A percentile compares a stretch with the other conserved stretches of the same genome.
Evolutionary conservation across 2,113 vertebrate genomes (phyloP).

Genomic region (Cyrtonyx montezumae): DNA sequence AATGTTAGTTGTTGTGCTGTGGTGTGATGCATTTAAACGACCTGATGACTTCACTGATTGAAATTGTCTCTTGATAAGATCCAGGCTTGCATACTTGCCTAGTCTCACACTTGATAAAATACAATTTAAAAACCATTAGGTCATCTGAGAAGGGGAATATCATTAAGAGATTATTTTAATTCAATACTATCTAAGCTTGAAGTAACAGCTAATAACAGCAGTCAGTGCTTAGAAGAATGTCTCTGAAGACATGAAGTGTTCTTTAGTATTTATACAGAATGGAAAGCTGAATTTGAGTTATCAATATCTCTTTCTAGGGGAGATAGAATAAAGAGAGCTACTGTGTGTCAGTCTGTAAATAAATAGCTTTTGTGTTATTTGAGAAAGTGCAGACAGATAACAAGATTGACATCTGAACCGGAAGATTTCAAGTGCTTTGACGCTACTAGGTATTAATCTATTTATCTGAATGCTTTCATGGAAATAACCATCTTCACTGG

Average conservation of each 20-base stretch:
- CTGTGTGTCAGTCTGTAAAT: slow-evolving; percentile 61
- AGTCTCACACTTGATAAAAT: slow-evolving; percentile 44
- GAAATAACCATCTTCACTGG: slow-evolving; percentile 26
- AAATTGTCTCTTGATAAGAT: slow-evolving; percentile 24
- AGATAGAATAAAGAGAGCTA: slow-evolving; percentile 32
- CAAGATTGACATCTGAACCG: slow-evolving; percentile 60
- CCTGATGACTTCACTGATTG: slow-evolving; percentile 39
- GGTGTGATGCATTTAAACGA: slow-evolving; percentile 27
- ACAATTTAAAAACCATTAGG: slow-evolving; percentile 72
- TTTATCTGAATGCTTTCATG: slow-evolving; percentile 20
- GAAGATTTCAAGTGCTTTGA: slow-evolving; percentile 51
- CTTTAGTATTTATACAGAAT: neutral
- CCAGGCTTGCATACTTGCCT: neutral
- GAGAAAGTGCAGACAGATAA: slow-evolving; percentile 55
- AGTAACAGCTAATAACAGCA: slow-evolving; percentile 55
- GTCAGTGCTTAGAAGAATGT: neutral
- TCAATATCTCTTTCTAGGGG: neutral
- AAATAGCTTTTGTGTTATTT: slow-evolving; percentile 71
- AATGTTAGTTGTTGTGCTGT: neutral
- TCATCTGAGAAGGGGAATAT: slow-evolving; percentile 50
- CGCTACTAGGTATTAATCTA: slow-evolving; percentile 38
- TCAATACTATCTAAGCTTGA: slow-evolving; percentile 59
- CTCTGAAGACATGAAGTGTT: neutral
- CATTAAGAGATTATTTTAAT: slow-evolving; percentile 73
- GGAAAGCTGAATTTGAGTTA: slow-evolving; percentile 33